These are phyloP conservation scores for Zoanthus solanderi DNA, from an alignment of 92 coral and sea anemone genomes.

Conservation along the genomic window DNA sequence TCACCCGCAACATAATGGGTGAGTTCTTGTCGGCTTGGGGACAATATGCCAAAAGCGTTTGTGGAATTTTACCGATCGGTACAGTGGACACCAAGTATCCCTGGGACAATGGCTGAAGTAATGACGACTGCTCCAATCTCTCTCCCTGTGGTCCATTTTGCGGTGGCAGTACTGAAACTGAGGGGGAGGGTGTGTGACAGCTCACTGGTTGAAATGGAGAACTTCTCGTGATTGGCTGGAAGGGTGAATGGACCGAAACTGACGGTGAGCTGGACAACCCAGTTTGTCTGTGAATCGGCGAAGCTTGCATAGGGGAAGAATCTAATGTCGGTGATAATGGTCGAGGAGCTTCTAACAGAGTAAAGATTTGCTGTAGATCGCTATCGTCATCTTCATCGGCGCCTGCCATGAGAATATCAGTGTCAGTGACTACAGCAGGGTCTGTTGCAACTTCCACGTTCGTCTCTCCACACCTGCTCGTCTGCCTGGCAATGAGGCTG, in stretches of 20 bases:
- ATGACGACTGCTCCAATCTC: conserved; percentile 41
- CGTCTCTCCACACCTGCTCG: conserved; percentile 58
- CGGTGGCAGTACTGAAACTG: conserved; percentile 58
- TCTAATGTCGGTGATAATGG: conserved; percentile 79
- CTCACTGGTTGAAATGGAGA: conserved; percentile 88
- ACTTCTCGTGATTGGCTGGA: conserved; percentile 87
- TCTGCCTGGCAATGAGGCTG: conserved; percentile 59
- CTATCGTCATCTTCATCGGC: conserved; percentile 85
- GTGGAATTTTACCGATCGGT: conserved; percentile 81
- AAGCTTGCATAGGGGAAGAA: conserved; percentile 73
- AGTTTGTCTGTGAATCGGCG: conserved; percentile 70
- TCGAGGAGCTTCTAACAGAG: conserved; percentile 75
- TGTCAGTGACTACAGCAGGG: conserved; percentile 85
- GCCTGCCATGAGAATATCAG: conserved; percentile 86
- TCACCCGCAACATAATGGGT: conserved; percentile 83
- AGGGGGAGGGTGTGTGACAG: conserved; percentile 75
- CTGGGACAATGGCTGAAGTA: conserved; percentile 75
- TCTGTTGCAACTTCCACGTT: conserved; percentile 73
- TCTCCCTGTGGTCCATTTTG: conserved; percentile 53
- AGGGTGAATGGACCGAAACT: conserved; percentile 77
- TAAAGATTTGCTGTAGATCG: conserved; percentile 81
- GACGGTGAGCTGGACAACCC: conserved; percentile 73
- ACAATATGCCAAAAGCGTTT: conserved; percentile 71
- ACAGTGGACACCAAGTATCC: conserved; percentile 84
- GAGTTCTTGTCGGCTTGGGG: conserved; percentile 77